phyloP scores from a whole-genome alignment of 2,888 invertebrate species.

The Allolobophora icterica region DNA sequence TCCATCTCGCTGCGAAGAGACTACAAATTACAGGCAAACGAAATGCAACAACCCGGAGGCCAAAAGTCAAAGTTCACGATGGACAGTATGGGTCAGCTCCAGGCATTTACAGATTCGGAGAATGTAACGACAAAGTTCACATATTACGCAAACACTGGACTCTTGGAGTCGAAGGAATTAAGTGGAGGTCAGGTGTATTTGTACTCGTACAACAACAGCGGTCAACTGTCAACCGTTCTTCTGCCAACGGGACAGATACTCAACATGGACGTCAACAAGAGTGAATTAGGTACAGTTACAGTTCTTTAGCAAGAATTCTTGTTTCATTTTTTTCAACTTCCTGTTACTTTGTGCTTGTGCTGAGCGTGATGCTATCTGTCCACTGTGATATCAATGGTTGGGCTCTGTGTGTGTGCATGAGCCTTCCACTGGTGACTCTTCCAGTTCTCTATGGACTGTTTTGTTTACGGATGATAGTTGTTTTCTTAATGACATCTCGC shows the following conservation, averaged over 20 bases:
- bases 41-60: conserved; percentile 68
- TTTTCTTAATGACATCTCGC: too few relatives aligned
- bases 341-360: too few relatives aligned
- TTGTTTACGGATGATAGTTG: too few relatives aligned
- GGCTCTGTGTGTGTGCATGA: too few relatives aligned
- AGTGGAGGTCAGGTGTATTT: conserved; percentile 70
- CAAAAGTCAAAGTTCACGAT: conserved; percentile 72
- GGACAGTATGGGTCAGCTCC: conserved; percentile 90
- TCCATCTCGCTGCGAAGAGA: conserved; percentile 85
- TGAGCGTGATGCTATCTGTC: too few relatives aligned
- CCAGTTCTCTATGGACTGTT: too few relatives aligned
- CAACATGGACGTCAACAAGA: conserved; percentile 61
- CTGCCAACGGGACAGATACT: conserved; percentile 92
- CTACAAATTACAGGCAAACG: conserved; percentile 79
- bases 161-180: conserved; percentile 71
- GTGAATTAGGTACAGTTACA: neutral
- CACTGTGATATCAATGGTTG: too few relatives aligned
- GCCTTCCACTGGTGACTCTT: too few relatives aligned
- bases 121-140: conserved; percentile 92
- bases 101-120: conserved; percentile 84
- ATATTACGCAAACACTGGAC: conserved; percentile 78
- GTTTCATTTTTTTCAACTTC: too few relatives aligned
- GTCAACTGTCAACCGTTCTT: conserved; percentile 83
- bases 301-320: neutral
- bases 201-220: conserved; percentile 88